phyloP scores from a whole-genome alignment of 1,140 invertebrate species.

The Myzus persicae region DNA sequence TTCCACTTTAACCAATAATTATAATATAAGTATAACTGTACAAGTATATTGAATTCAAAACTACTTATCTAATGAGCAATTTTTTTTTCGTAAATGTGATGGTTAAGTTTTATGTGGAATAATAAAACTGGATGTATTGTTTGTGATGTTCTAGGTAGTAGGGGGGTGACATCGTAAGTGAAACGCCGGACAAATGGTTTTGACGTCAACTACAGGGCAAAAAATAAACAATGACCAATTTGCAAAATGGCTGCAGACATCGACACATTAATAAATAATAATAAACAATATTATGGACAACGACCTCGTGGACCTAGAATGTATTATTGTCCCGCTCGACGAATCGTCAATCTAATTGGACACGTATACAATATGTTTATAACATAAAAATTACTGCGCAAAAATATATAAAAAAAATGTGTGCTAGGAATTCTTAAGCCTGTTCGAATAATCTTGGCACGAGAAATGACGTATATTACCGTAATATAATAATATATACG shows the following conservation, averaged over 20 bases:
- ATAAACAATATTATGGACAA: constrained; percentile 11
- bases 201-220: neutral
- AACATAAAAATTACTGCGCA: neutral
- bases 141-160: neutral
- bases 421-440: neutral
- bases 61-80: too few relatives aligned
- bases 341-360: constrained; percentile 15
- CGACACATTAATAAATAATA: constrained; percentile 1
- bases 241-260: neutral
- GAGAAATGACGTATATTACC: neutral
- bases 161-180: neutral
- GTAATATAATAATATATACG: neutral
- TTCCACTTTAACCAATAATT: too few relatives aligned
- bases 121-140: neutral
- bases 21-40: too few relatives aligned
- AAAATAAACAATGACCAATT: constrained; percentile 13
- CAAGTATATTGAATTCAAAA: too few relatives aligned
- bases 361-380: neutral
- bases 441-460: constrained; percentile 13
- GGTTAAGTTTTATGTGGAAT: neutral
- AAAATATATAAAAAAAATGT: neutral
- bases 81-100: too few relatives aligned
- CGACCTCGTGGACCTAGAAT: constrained; percentile 3
- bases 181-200: neutral
- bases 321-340: neutral